A percentile compares a stretch with the other conserved stretches of the same genome.
phyloP scores from a whole-genome alignment of 2,888 invertebrate species.

The Drosophila recens region DNA sequence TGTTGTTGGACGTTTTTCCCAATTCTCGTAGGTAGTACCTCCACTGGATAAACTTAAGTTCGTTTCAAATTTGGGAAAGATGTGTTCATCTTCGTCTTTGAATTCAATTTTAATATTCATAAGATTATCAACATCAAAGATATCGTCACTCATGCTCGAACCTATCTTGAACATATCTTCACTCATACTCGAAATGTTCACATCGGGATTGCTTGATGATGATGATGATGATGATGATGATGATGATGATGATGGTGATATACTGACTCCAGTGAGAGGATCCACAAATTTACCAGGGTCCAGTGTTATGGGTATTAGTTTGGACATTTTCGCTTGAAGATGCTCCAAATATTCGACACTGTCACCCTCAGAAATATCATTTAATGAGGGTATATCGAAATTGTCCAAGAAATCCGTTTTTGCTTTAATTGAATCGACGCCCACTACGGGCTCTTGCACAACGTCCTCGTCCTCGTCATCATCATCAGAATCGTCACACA shows the following conservation, averaged over 20 bases:
- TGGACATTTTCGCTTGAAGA: not conserved
- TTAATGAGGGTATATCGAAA: conserved; percentile 54
- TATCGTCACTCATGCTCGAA: not conserved
- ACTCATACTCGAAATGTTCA: not conserved
- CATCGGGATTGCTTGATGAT: too few relatives aligned
- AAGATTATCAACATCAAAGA: not conserved
- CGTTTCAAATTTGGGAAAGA: not conserved
- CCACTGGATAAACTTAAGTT: too few relatives aligned
- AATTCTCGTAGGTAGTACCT: not conserved
- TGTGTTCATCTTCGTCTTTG: not conserved
- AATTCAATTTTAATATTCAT: not conserved
- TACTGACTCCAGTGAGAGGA: conserved; percentile 2
- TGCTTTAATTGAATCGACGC: conserved; percentile 34
- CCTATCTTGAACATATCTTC: not conserved
- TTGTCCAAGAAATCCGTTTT: conserved; percentile 55
- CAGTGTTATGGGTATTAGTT: not conserved
- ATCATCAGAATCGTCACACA: not conserved
- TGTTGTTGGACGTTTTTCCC: not conserved
- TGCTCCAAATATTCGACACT: not conserved
- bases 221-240: not conserved
- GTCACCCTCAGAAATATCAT: conserved; percentile 41
- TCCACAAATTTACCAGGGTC: conserved; percentile 19
- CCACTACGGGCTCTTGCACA: not conserved
- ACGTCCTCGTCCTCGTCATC: not conserved
- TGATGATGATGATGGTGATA: too few relatives aligned